A percentile compares a stretch with the other conserved stretches of the same genome.
phyloP scores from a whole-genome alignment of 1,140 invertebrate species.

The Anastrepha ludens region DNA sequence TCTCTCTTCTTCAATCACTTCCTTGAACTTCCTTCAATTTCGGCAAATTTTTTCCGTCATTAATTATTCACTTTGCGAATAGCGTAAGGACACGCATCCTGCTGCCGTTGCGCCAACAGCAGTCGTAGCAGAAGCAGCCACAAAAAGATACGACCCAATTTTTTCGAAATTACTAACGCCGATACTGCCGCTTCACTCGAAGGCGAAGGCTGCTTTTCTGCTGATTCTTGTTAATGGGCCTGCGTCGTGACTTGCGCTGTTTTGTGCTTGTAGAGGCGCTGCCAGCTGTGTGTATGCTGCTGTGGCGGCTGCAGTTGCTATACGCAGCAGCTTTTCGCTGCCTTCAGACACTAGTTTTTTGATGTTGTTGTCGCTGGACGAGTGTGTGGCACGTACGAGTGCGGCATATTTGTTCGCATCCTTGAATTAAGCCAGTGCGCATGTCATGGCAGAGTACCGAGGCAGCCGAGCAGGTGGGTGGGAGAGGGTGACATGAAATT shows the following conservation, averaged over 20 bases:
- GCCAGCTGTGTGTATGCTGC: neutral
- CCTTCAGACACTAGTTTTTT: neutral
- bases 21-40: neutral
- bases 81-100: neutral
- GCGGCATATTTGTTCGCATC: conserved; percentile 46
- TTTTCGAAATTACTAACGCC: conserved; percentile 32
- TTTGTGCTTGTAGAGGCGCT: neutral
- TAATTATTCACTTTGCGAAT: neutral
- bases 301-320: neutral
- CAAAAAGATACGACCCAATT: conserved; percentile 29
- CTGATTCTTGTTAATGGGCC: neutral
- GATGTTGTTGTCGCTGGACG: neutral
- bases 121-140: neutral
- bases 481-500: neutral
- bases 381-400: conserved; percentile 32
- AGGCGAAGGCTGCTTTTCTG: neutral
- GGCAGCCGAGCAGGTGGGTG: neutral
- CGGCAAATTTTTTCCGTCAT: neutral
- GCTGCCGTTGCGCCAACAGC: neutral
- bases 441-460: conserved; percentile 6
- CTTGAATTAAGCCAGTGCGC: conserved; percentile 45
- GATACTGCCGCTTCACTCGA: neutral
- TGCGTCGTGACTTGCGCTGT: neutral
- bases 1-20: no score
- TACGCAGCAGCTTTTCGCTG: neutral